Evolutionary conservation across 2,797 vertebrate species (phyloP).

Genomic region (Pyrocephalus nanus): DNA sequence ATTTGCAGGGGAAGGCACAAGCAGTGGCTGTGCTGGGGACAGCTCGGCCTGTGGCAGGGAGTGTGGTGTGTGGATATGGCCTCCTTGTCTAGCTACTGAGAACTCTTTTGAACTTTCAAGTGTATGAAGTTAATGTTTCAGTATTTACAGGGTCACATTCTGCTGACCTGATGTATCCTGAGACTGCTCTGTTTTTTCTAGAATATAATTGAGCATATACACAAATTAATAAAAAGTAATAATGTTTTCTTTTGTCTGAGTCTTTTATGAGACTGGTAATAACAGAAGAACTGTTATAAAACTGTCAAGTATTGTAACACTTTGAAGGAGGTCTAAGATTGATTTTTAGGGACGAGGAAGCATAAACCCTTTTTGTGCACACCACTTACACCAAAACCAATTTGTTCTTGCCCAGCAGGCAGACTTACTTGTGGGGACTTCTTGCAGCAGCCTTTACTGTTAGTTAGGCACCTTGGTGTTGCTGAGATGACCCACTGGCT

Average conservation of each 20-base stretch:
- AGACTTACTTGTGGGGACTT: background rate
- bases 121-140: background rate
- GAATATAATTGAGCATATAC: background rate
- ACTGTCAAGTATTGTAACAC: background rate
- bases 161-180: background rate
- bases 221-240: background rate
- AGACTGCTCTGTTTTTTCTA: background rate
- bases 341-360: background rate
- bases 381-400: background rate
- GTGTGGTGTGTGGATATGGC: background rate
- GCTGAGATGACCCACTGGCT: background rate
- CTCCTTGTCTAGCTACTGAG: background rate
- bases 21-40: background rate
- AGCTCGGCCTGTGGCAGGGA: background rate
- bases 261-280: background rate
- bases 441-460: background rate
- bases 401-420: background rate
- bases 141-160: background rate
- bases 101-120: background rate
- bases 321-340: background rate
- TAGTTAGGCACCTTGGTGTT: background rate
- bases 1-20: background rate
- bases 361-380: background rate
- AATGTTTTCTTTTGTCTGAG: background rate
- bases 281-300: background rate